Evolutionary conservation across 1,140 invertebrate species (phyloP).

Genomic region (Meloidogyne exigua): DNA sequence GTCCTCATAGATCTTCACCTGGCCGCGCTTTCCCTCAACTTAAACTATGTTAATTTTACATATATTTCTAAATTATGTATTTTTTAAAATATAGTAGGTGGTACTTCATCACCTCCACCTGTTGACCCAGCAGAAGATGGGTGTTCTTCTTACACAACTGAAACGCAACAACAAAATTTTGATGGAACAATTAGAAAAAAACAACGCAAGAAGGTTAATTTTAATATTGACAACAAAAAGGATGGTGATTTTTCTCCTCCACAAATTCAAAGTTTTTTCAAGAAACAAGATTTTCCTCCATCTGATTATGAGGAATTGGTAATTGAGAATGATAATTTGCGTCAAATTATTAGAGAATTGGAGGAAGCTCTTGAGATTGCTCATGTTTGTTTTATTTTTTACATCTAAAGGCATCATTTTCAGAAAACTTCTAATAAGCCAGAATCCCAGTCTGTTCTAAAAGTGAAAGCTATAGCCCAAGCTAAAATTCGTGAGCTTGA

Average conservation of each 20-base stretch:
- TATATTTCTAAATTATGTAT: constrained; percentile 20
- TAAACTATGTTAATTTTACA: constrained; percentile 18
- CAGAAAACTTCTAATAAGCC: not conserved
- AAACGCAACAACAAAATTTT: constrained; percentile 28
- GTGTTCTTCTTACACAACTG: constrained; percentile 48
- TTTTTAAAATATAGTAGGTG: not conserved
- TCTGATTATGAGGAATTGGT: constrained; percentile 44
- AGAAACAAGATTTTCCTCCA: not conserved
- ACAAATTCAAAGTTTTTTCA: not conserved
- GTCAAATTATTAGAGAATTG: constrained; percentile 49
- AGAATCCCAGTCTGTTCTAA: constrained; percentile 39
- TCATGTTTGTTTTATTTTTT: not conserved
- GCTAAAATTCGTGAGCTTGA: constrained; percentile 59
- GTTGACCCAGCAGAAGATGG: constrained; percentile 46
- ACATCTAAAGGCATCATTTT: not conserved
- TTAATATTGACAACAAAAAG: constrained; percentile 39
- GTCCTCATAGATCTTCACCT: constrained; percentile 31
- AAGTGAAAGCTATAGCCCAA: constrained; percentile 54
- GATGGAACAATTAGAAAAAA: constrained; percentile 27
- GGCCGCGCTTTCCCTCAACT: constrained; percentile 48
- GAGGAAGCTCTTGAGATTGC: constrained; percentile 28
- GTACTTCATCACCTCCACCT: constrained; percentile 38
- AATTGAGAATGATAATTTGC: constrained; percentile 52
- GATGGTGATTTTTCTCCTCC: constrained; percentile 1
- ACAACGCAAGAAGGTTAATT: constrained; percentile 48